Evolutionary conservation across 2,888 invertebrate species (phyloP).

Genomic region (Hyalella azteca): DNA sequence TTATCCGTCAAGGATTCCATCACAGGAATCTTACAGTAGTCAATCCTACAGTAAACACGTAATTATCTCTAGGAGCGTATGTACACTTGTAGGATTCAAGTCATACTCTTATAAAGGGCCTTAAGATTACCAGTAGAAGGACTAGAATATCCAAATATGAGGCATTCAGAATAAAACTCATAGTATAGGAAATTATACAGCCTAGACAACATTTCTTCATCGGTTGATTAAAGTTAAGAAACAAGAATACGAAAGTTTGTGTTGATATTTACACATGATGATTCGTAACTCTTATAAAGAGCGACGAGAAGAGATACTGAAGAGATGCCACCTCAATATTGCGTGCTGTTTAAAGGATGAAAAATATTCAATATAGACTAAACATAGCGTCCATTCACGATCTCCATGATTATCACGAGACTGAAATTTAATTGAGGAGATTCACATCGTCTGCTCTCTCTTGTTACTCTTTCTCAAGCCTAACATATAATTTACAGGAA

Average conservation of each 20-base stretch:
- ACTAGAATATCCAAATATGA: constrained; percentile 16
- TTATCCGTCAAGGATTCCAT: too few relatives aligned
- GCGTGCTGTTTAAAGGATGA: background rate
- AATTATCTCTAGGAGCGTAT: constrained; percentile 18
- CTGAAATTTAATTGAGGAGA: background rate
- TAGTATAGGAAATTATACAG: background rate
- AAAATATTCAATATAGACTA: background rate
- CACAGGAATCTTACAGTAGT: too few relatives aligned
- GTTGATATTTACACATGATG: background rate
- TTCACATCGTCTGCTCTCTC: background rate
- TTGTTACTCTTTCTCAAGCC: too few relatives aligned
- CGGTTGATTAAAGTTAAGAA: background rate
- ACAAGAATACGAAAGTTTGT: background rate
- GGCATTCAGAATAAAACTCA: background rate
- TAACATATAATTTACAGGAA: too few relatives aligned
- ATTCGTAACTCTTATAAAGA: background rate
- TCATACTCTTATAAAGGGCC: constrained; percentile 5
- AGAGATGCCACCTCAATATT: background rate
- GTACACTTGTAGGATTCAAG: background rate
- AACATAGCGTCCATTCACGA: background rate
- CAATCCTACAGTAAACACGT: background rate
- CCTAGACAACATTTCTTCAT: background rate
- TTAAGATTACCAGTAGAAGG: background rate
- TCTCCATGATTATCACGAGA: background rate
- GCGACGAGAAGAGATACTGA: background rate